Percentiles rank a stretch among this genome's conserved stretches.
phyloP scores from a whole-genome alignment of 2,888 invertebrate species.

The Ophraella communa region DNA sequence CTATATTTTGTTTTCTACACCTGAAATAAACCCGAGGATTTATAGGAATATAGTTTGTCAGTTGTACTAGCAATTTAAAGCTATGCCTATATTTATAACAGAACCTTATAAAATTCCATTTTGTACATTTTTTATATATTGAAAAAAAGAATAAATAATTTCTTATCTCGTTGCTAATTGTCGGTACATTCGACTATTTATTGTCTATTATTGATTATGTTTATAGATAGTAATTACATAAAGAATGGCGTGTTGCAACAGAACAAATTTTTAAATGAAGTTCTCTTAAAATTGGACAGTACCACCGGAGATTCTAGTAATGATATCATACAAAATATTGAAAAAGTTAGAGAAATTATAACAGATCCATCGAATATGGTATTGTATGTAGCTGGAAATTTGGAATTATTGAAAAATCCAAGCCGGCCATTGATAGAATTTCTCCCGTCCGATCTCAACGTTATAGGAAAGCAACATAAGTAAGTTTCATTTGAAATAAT shows the following conservation, averaged over 20 bases:
- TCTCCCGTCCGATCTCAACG: constrained; percentile 35
- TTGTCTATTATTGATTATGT: background rate
- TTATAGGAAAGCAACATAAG: constrained; percentile 32
- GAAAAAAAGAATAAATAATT: too few species aligned
- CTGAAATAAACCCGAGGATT: too few species aligned
- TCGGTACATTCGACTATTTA: background rate
- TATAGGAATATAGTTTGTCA: too few species aligned
- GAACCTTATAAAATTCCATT: too few species aligned
- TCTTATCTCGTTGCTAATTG: too few species aligned
- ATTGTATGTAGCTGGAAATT: constrained; percentile 76
- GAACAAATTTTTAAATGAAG: constrained; percentile 73
- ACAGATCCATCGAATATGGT: constrained; percentile 68
- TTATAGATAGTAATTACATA: constrained; percentile 73
- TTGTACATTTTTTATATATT: too few species aligned
- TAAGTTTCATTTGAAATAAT: constrained; percentile 17
- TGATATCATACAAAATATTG: constrained; percentile 64
- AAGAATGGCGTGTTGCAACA: constrained; percentile 77
- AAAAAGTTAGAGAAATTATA: constrained; percentile 66
- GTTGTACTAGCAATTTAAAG: too few species aligned
- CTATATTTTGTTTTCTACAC: too few species aligned
- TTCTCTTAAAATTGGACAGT: constrained; percentile 67
- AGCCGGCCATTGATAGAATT: constrained; percentile 52
- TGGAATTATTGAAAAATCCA: constrained; percentile 66
- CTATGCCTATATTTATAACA: too few species aligned
- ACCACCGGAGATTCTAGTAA: constrained; percentile 55